Evolutionary conservation across 35 echinoderm and acorn worm genomes (phyloP).

Genomic region (Ophiothrix spiculata): DNA sequence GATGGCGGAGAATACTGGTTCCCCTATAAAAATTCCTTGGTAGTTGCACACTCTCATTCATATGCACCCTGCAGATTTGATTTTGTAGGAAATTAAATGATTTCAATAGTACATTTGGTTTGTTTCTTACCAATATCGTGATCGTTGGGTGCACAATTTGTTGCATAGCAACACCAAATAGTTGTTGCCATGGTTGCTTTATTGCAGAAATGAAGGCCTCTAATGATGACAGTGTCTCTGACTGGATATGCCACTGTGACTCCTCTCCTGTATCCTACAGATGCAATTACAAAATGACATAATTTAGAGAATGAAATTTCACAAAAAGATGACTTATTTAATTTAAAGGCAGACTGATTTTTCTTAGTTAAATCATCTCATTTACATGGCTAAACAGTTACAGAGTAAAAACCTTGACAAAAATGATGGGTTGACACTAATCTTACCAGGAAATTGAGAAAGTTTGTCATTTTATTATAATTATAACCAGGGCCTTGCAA

Average conservation of each 20-base stretch:
- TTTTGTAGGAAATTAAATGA: too few relatives aligned
- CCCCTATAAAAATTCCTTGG: too few relatives aligned
- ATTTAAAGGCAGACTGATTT: neutral
- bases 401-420: neutral
- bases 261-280: slow-evolving; percentile 44
- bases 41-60: too few relatives aligned
- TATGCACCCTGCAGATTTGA: too few relatives aligned
- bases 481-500: too few relatives aligned
- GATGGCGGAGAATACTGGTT: too few relatives aligned
- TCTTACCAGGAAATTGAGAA: neutral
- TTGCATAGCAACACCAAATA: slow-evolving; percentile 50
- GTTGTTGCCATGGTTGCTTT: slow-evolving; percentile 40
- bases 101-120: too few relatives aligned
- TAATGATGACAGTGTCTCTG: slow-evolving; percentile 7
- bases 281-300: too few relatives aligned
- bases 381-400: neutral
- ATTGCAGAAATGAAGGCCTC: slow-evolving; percentile 8
- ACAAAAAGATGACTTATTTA: neutral
- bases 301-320: neutral
- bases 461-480: neutral
- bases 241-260: slow-evolving; percentile 45
- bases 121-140: slow-evolving; percentile 32
- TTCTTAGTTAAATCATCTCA: neutral
- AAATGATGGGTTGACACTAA: too few relatives aligned
- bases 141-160: slow-evolving; percentile 45